Evolutionary conservation across 2,888 invertebrate species (phyloP).

Genomic region (Andrena dorsata): DNA sequence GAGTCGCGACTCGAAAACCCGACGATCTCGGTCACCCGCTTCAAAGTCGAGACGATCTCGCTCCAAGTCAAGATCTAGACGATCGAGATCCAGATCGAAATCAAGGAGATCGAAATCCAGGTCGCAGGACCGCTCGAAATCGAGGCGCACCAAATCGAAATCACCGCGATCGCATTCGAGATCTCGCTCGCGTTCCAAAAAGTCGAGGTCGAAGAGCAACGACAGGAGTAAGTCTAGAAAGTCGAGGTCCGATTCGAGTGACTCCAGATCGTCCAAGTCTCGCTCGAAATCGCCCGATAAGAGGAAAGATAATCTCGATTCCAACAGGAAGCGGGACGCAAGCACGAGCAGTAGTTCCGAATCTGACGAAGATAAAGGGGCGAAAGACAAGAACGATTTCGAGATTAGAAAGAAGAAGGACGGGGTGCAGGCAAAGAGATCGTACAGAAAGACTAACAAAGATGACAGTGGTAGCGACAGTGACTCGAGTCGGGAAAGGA

Average conservation of each 20-base stretch:
- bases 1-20: constrained; percentile 74
- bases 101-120: constrained; percentile 79
- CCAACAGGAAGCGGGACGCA: constrained; percentile 72
- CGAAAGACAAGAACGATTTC: constrained; percentile 87
- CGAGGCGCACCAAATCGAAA: constrained; percentile 79
- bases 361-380: constrained; percentile 79
- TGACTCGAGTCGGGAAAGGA: constrained; percentile 87
- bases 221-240: constrained; percentile 84
- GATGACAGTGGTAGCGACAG: constrained; percentile 90
- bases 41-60: constrained; percentile 72
- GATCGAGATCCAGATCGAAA: constrained; percentile 77
- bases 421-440: constrained; percentile 94
- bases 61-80: constrained; percentile 76
- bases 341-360: constrained; percentile 78
- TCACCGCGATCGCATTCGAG: constrained; percentile 78
- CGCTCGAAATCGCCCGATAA: constrained; percentile 81
- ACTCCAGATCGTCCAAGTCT: constrained; percentile 80
- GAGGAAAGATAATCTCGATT: constrained; percentile 76
- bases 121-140: constrained; percentile 78
- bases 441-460: constrained; percentile 93
- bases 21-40: constrained; percentile 75
- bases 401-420: constrained; percentile 92
- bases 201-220: constrained; percentile 81
- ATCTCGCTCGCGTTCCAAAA: constrained; percentile 81
- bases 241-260: constrained; percentile 82